Conservation (phyloP, 2,888 invertebrate genomes). For the Apamea monoglypha region DNA sequence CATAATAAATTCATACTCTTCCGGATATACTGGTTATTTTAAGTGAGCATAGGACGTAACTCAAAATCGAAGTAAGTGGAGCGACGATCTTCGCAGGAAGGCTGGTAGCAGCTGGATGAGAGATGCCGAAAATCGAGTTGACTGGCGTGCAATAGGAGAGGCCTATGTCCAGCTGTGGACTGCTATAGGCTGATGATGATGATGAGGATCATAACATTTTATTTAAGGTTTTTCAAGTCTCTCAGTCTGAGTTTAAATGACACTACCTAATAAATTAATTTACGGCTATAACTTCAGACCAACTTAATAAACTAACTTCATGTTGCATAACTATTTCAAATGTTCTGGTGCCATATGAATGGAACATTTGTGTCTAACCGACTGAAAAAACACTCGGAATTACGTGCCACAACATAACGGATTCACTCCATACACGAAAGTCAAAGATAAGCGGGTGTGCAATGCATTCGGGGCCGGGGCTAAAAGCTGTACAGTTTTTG, state of each 20-base stretch:
- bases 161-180: too few species aligned
- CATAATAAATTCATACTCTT: not conserved
- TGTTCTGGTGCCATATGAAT: not conserved
- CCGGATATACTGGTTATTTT: not conserved
- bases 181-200: too few species aligned
- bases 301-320: not conserved
- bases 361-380: not conserved
- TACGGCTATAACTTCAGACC: not conserved
- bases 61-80: too few species aligned
- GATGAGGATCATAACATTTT: too few species aligned
- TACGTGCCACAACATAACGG: conserved; percentile 37
- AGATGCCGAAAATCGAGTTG: too few species aligned
- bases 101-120: too few species aligned
- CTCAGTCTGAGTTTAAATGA: not conserved
- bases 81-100: too few species aligned
- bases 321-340: not conserved
- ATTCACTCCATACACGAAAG: conserved; percentile 48
- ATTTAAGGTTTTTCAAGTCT: too few species aligned
- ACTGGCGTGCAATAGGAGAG: too few species aligned
- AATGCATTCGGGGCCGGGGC: conserved; percentile 43
- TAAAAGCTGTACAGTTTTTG: conserved; percentile 49
- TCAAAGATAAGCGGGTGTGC: conserved; percentile 44
- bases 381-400: conserved; percentile 18
- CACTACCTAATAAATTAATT: not conserved
- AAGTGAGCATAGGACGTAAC: not conserved